Evolutionary conservation across 2,888 invertebrate species (phyloP), one percentile per base, ranked within the genome.

Genomic region (Pharmacophagus antenor): DNA sequence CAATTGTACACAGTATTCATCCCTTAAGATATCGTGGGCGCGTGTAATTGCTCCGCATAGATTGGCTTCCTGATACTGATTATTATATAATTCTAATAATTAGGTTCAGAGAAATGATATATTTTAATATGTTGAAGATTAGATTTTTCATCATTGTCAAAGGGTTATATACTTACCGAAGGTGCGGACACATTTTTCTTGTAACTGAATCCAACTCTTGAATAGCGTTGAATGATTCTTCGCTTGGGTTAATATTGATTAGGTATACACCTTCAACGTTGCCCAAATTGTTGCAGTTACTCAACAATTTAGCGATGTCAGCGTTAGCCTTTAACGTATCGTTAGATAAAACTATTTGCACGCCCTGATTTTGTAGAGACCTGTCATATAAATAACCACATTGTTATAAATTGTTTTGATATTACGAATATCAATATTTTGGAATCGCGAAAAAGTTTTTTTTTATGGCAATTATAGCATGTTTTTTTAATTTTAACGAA

Each of bases 121-220:
- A n/a, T n/a, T n/a, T n/a, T 25, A 5, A 25, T 25, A 5, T 25
- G 23, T 25, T 7, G 23, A 31, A 27, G 15, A 12, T 31, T 12
- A 3, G 31, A 2, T 3, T 31, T 37, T 37, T 37, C 0, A n/a
- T 15, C 5, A 4, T 3, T 8, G 6, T 15, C 15, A n/a, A 37
- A 4, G 15, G 2, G 15, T 37, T 37, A 37, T 6, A 37, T 42
- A 67, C 68, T 56, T 66, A 80, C 80, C 69, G 73, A 41, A 80
- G 49, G 8, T 66, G 49, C 2, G 70, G 68, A 51, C 74, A 74
- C 2, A 70, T 22, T 65, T 70, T 72, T 62, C 72, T 74, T 2
- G 76, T 67, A 4, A 58, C 62, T 18, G 55, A 21, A 65, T 80
- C 78, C 8, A 80, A 57, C 27, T 64, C 56, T 46, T 51, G 20